phyloP scores from a whole-genome alignment of 2,888 invertebrate species.

The Drosophila yooni region DNA sequence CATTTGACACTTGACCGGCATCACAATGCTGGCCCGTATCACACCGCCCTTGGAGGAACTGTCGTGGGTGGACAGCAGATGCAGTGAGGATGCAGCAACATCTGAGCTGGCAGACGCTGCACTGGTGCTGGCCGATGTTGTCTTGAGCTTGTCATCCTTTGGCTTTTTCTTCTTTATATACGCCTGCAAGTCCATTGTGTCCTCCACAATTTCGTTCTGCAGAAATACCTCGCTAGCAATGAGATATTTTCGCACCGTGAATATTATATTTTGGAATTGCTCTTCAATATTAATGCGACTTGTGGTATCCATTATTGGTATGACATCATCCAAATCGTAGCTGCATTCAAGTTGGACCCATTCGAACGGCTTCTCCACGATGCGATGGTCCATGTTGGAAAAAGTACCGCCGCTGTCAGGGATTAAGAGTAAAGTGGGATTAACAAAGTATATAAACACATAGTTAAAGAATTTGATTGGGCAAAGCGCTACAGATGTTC shows the following conservation, averaged over 20 bases:
- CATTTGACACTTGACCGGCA: conserved; percentile 88
- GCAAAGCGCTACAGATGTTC: conserved; percentile 31
- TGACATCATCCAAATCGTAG: conserved; percentile 91
- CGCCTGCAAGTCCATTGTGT: conserved; percentile 88
- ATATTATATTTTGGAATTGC: conserved; percentile 82
- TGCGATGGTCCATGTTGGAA: conserved; percentile 92
- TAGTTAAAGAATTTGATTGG: background rate
- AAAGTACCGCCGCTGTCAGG: conserved; percentile 85
- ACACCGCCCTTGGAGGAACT: conserved; percentile 30
- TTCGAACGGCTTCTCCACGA: conserved; percentile 88
- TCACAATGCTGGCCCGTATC: conserved; percentile 88
- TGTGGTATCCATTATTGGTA: conserved; percentile 88
- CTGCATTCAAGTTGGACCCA: conserved; percentile 92
- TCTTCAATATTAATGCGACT: conserved; percentile 82
- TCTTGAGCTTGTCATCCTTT: conserved; percentile 50
- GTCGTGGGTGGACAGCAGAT: conserved; percentile 31
- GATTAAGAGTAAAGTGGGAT: background rate
- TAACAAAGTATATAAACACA: conserved; percentile 7
- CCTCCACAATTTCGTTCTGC: conserved; percentile 89
- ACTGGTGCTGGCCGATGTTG: conserved; percentile 16
- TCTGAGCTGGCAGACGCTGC: conserved; percentile 14
- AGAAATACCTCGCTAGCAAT: conserved; percentile 90
- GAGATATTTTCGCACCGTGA: conserved; percentile 70
- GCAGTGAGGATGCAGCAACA: conserved; percentile 32
- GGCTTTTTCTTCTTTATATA: conserved; percentile 86